phyloP scores from a whole-genome alignment of 1,140 invertebrate genomes.

The Atta colombica region DNA sequence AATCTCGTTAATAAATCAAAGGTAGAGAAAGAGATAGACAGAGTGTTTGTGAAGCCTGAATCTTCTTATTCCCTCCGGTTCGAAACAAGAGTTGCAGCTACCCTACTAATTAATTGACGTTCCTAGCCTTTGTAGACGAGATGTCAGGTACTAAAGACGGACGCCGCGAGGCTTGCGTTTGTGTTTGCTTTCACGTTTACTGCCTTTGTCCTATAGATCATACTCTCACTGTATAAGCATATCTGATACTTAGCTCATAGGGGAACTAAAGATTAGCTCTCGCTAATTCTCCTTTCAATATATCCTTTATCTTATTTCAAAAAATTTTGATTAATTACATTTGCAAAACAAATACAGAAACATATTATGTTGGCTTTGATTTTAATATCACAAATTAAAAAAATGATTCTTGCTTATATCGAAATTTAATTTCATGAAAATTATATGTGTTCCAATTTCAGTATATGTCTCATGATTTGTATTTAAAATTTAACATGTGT shows the following conservation, averaged over 20 bases:
- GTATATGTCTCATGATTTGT: background rate
- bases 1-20: conserved; percentile 27
- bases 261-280: conserved; percentile 29
- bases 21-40: no score
- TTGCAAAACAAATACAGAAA: background rate
- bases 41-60: conserved; percentile 21
- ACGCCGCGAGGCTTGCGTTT: conserved; percentile 76
- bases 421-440: background rate
- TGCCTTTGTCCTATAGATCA: conserved; percentile 75
- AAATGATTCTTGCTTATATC: background rate
- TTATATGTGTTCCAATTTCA: background rate
- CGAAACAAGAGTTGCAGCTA: conserved; percentile 36
- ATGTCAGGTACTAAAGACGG: conserved; percentile 76
- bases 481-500: background rate
- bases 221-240: conserved; percentile 31
- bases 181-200: conserved; percentile 65
- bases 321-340: background rate
- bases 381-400: background rate
- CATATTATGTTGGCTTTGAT: background rate
- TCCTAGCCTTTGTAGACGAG: conserved; percentile 82
- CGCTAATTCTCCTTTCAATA: background rate
- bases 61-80: conserved; percentile 49
- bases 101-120: conserved; percentile 83
- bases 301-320: background rate
- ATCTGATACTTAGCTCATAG: conserved; percentile 37